Evolutionary conservation across 2,113 vertebrate species (phyloP).

Genomic region (Taxidea taxus): DNA sequence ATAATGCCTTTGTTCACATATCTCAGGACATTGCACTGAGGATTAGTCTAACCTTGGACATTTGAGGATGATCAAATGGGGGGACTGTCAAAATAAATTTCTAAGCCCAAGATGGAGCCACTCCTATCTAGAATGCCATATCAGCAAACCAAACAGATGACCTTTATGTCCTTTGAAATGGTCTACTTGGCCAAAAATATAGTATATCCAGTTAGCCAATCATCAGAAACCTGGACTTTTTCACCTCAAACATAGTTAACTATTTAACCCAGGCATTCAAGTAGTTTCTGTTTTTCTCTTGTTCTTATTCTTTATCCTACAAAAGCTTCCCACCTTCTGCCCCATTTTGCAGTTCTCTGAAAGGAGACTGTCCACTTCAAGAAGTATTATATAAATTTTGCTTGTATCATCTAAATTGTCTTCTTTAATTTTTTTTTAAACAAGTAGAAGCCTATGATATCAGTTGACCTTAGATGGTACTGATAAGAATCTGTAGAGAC

Average conservation of each 20-base stretch:
- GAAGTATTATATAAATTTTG: not conserved
- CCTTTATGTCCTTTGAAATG: not conserved
- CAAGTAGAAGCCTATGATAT: not conserved
- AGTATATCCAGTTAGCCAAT: not conserved
- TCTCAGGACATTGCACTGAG: not conserved
- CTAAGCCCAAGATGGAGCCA: not conserved
- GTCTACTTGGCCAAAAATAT: not conserved
- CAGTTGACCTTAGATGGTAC: not conserved
- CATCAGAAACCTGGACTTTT: not conserved
- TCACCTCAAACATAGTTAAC: not conserved
- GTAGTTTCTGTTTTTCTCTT: not conserved
- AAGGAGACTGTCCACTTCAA: not conserved
- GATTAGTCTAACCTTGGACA: not conserved
- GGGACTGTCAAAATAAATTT: not conserved
- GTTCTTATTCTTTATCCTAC: not conserved
- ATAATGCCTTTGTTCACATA: not conserved
- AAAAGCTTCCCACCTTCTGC: not conserved
- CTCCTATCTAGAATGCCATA: not conserved
- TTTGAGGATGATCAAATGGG: not conserved
- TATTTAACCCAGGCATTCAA: not conserved
- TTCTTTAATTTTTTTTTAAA: not conserved
- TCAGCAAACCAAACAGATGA: not conserved
- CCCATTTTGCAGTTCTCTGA: not conserved
- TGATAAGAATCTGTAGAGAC: not conserved
- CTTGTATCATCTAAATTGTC: not conserved